Evolutionary conservation across 2,888 invertebrate species (phyloP).

Genomic region (Netelia fuscicornis): DNA sequence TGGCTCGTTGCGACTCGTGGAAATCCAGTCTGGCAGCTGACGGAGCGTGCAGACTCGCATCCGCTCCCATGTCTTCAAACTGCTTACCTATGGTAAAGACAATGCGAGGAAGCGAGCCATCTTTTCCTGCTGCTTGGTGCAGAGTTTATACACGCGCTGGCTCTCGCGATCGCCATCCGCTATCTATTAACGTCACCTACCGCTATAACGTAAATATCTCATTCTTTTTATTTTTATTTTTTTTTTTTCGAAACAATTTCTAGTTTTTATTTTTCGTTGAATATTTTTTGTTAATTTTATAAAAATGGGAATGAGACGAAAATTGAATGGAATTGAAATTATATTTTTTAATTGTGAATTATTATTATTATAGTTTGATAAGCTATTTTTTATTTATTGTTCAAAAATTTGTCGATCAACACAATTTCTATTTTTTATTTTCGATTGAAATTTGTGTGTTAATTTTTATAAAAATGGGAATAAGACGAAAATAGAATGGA

Average conservation of each 20-base stretch:
- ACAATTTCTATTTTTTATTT: too few relatives aligned
- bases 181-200: slow-evolving; percentile 11
- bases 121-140: slow-evolving; percentile 79
- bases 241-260: not conserved
- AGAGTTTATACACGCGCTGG: slow-evolving; percentile 53
- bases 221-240: not conserved
- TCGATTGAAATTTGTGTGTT: too few relatives aligned
- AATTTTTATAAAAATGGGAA: too few relatives aligned
- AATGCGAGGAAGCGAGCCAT: slow-evolving; percentile 83
- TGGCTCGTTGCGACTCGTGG: slow-evolving; percentile 65
- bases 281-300: not conserved
- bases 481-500: too few relatives aligned
- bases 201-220: not conserved
- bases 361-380: too few relatives aligned
- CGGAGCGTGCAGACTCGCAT: slow-evolving; percentile 79
- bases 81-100: slow-evolving; percentile 79
- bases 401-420: too few relatives aligned
- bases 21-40: slow-evolving; percentile 75
- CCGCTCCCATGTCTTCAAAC: slow-evolving; percentile 83
- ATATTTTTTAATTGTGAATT: too few relatives aligned
- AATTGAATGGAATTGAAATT: too few relatives aligned
- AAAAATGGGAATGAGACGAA: too few relatives aligned
- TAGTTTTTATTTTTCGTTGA: not conserved
- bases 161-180: slow-evolving; percentile 12
- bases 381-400: too few relatives aligned